phyloP scores from a whole-genome alignment of 2,113 vertebrate species.

The Bostrychus sinensis region DNA sequence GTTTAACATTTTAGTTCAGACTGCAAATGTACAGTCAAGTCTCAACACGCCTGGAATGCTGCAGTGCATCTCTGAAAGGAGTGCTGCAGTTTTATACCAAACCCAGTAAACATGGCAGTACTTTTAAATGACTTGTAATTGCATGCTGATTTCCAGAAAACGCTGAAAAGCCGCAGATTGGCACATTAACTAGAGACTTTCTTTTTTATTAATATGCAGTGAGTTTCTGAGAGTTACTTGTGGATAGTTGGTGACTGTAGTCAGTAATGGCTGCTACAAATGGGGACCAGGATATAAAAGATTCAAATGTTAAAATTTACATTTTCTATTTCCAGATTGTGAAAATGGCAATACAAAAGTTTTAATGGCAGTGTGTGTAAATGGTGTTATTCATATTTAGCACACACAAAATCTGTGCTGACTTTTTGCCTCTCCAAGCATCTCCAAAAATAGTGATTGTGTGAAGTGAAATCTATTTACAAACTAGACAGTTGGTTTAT shows the following conservation, averaged over 20 bases:
- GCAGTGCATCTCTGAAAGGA: slow-evolving; percentile 31
- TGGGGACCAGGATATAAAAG: neutral
- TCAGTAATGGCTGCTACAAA: neutral
- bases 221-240: neutral
- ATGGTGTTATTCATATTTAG: too few relatives aligned
- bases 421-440: too few relatives aligned
- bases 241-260: neutral
- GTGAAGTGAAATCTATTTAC: too few relatives aligned
- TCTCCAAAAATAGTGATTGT: too few relatives aligned
- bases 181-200: neutral
- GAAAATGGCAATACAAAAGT: neutral
- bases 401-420: too few relatives aligned
- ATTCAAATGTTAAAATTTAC: neutral
- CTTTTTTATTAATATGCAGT: neutral
- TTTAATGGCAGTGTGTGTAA: neutral
- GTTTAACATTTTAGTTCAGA: slow-evolving; percentile 48
- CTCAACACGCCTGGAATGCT: slow-evolving; percentile 68
- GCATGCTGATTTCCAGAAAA: slow-evolving; percentile 4
- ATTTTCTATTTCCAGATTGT: neutral
- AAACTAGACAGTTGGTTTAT: too few relatives aligned
- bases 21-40: slow-evolving; percentile 38
- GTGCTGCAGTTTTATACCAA: slow-evolving; percentile 9
- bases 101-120: neutral
- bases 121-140: slow-evolving; percentile 11
- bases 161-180: neutral